These are phyloP conservation scores for Dasysyrphus albostriatus DNA, from an alignment of 2,888 invertebrate species.

Conservation along the genomic window DNA sequence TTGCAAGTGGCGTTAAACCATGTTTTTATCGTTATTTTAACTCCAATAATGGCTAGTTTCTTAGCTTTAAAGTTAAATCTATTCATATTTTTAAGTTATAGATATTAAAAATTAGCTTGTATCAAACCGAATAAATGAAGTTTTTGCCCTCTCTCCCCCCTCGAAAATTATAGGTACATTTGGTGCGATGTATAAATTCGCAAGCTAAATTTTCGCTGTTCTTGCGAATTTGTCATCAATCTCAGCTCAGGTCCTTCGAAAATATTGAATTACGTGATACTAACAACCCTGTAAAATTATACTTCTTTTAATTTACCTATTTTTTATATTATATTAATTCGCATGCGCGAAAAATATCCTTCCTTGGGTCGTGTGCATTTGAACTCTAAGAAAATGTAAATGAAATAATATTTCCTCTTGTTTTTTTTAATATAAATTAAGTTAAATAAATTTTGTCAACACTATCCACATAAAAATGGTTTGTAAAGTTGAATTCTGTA, in stretches of 20 bases:
- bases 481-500: neutral
- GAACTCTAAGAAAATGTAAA: neutral
- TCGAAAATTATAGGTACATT: too few relatives aligned
- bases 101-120: too few relatives aligned
- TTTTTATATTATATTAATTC: slow-evolving; percentile 4
- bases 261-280: neutral
- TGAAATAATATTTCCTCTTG: neutral
- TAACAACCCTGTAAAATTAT: neutral
- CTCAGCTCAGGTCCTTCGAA: neutral
- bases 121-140: too few relatives aligned
- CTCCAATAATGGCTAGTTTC: too few relatives aligned
- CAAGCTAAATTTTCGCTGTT: neutral
- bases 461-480: neutral
- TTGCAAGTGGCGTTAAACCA: too few relatives aligned
- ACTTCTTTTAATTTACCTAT: neutral
- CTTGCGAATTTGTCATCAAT: neutral
- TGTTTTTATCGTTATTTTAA: too few relatives aligned
- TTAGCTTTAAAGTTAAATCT: too few relatives aligned
- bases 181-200: neutral
- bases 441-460: neutral
- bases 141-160: too few relatives aligned
- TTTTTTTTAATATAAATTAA: neutral
- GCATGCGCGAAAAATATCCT: slow-evolving; percentile 63
- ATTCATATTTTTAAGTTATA: too few relatives aligned
- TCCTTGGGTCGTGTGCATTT: slow-evolving; percentile 12